These are phyloP conservation scores for Netelia virgata DNA, from an alignment of 2,888 invertebrate genomes.

Conservation along the genomic window DNA sequence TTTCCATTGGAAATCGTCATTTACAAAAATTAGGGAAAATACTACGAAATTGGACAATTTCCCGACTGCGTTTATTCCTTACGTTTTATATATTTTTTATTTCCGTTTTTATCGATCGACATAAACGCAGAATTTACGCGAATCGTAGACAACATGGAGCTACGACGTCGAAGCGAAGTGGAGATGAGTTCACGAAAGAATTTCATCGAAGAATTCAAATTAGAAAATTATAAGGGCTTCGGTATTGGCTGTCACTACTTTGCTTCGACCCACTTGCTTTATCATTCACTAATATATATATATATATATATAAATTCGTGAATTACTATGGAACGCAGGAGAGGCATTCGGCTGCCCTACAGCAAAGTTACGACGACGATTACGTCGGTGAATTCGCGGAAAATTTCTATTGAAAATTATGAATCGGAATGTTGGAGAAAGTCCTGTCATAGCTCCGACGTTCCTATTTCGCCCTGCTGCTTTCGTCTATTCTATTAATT, in stretches of 20 bases:
- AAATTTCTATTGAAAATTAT: slow-evolving; percentile 8
- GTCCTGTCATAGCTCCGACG: not conserved
- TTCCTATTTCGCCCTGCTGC: not conserved
- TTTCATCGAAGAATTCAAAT: not conserved
- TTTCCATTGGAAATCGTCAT: not conserved
- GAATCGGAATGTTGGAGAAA: not conserved
- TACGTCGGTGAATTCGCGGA: not conserved
- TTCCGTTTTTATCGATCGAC: no score
- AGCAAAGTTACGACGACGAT: not conserved
- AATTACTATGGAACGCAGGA: not conserved
- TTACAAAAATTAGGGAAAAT: no score
- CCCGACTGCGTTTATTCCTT: not conserved
- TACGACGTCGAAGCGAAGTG: not conserved
- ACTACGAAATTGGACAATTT: no score
- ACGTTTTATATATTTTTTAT: no score
- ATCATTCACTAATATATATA: not conserved
- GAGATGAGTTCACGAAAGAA: not conserved
- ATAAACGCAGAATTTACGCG: no score
- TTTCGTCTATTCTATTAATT: not conserved
- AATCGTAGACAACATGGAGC: not conserved
- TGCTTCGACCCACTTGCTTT: not conserved
- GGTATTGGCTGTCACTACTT: not conserved
- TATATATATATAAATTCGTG: not conserved
- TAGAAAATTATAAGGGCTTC: not conserved
- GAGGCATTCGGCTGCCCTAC: not conserved